A percentile compares a stretch with the other conserved stretches of the same genome.
These are phyloP conservation scores for Pseudochromis fuscus DNA, from an alignment of 2,797 vertebrate species.

Conservation along the genomic window DNA sequence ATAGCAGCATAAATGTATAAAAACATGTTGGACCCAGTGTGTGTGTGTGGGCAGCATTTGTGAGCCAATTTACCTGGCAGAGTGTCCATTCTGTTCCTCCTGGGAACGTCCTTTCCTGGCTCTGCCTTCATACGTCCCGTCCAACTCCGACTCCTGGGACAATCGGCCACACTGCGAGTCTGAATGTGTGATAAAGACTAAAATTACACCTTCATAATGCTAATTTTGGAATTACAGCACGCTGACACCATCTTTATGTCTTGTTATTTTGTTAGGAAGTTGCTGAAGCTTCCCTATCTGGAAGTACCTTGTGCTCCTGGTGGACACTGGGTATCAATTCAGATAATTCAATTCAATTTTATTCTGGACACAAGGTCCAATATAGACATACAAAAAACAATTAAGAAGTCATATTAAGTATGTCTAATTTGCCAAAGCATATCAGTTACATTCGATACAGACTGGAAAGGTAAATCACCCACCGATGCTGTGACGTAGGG, in stretches of 20 bases:
- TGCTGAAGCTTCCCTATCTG: constrained; percentile 25
- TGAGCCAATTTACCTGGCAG: constrained; percentile 79
- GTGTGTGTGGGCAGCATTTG: neutral
- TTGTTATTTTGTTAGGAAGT: constrained; percentile 24
- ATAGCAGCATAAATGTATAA: no score
- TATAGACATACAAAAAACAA: no score
- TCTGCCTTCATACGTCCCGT: constrained; percentile 54
- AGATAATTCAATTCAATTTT: constrained; percentile 50
- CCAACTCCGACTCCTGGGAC: constrained; percentile 74
- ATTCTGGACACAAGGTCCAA: no score
- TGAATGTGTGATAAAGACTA: constrained; percentile 23
- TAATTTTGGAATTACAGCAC: neutral
- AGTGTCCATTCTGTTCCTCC: constrained; percentile 74
- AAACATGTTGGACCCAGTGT: no score
- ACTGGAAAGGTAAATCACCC: constrained; percentile 52
- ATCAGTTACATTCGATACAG: neutral
- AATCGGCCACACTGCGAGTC: constrained; percentile 77
- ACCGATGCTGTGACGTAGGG: constrained; percentile 82
- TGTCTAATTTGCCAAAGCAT: constrained; percentile 3
- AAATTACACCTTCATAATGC: neutral
- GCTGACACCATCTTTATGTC: constrained; percentile 1
- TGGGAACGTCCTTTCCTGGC: constrained; percentile 61
- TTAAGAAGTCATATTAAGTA: no score
- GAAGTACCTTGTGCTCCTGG: constrained; percentile 4
- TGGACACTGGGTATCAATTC: constrained; percentile 49